These are phyloP conservation scores for Lophura swinhoii DNA, from an alignment of 2,797 vertebrate species.

Conservation along the genomic window DNA sequence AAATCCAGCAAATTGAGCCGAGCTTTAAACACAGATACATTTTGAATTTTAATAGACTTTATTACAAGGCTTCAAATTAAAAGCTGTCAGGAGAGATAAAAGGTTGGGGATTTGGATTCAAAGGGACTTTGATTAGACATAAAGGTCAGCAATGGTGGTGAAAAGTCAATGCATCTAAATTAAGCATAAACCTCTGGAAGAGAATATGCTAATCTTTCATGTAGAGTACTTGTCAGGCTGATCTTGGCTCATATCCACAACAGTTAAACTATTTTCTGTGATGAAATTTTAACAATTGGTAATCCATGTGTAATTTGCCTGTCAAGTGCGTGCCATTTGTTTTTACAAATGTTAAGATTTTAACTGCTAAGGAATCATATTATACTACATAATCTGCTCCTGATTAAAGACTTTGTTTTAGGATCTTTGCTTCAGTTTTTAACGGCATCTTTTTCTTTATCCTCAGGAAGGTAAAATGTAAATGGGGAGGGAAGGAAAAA, in stretches of 20 bases:
- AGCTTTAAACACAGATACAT: slow-evolving; percentile 48
- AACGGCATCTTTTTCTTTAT: neutral
- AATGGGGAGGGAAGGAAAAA: neutral
- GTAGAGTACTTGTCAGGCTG: slow-evolving; percentile 73
- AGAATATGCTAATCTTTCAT: slow-evolving; percentile 77
- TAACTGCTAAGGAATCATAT: slow-evolving; percentile 45
- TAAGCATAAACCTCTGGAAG: slow-evolving; percentile 76
- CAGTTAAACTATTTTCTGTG: slow-evolving; percentile 75
- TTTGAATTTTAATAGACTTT: slow-evolving; percentile 76
- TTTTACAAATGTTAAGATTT: slow-evolving; percentile 61
- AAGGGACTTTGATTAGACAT: slow-evolving; percentile 78
- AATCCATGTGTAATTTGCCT: slow-evolving; percentile 78
- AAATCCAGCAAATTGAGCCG: slow-evolving; percentile 25
- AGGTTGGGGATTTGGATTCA: slow-evolving; percentile 69
- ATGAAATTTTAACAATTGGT: slow-evolving; percentile 75
- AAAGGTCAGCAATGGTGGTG: slow-evolving; percentile 71
- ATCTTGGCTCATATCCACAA: slow-evolving; percentile 66
- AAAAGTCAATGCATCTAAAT: slow-evolving; percentile 77
- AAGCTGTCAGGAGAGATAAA: slow-evolving; percentile 77
- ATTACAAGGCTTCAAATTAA: slow-evolving; percentile 78
- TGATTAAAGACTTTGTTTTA: slow-evolving; percentile 45
- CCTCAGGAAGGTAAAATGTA: neutral
- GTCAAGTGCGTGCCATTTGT: slow-evolving; percentile 69
- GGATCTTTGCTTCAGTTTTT: slow-evolving; percentile 34
- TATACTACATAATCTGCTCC: slow-evolving; percentile 38